Conservation (phyloP, 2,888 invertebrate genomes). For the Xanthia togata region DNA sequence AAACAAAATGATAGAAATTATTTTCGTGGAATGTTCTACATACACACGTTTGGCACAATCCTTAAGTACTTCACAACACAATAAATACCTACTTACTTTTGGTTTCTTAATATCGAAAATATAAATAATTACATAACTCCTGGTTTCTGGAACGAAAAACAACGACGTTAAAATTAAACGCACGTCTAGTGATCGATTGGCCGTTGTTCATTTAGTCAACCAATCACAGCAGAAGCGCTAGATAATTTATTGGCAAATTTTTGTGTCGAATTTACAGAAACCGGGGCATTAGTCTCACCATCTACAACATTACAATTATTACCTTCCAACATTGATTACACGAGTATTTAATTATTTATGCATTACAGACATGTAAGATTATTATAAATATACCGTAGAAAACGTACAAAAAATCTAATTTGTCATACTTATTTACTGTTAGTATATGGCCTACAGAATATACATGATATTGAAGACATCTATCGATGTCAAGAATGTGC, state of each 20-base stretch:
- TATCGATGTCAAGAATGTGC: slow-evolving; percentile 37
- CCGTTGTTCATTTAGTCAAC: not conserved
- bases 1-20: slow-evolving; percentile 18
- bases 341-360: slow-evolving; percentile 36
- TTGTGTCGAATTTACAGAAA: not conserved
- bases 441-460: slow-evolving; percentile 25
- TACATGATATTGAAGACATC: slow-evolving; percentile 28
- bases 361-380: slow-evolving; percentile 9
- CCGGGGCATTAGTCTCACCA: slow-evolving; percentile 2
- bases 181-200: not conserved
- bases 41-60: slow-evolving; percentile 57
- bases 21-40: slow-evolving; percentile 52
- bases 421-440: slow-evolving; percentile 28
- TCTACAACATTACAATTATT: slow-evolving; percentile 1
- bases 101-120: slow-evolving; percentile 35
- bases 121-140: slow-evolving; percentile 18
- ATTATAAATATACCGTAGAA: slow-evolving; percentile 49
- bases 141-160: not conserved
- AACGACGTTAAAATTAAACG: not conserved
- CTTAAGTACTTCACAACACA: slow-evolving; percentile 42
- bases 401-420: slow-evolving; percentile 60
- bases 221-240: no score
- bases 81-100: slow-evolving; percentile 30
- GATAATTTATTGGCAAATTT: no score
- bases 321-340: slow-evolving; percentile 30